A percentile compares a stretch with the other conserved stretches of the same genome.
Conservation (phyloP, 1,140 invertebrate genomes). For the Pogonus chalceus region DNA sequence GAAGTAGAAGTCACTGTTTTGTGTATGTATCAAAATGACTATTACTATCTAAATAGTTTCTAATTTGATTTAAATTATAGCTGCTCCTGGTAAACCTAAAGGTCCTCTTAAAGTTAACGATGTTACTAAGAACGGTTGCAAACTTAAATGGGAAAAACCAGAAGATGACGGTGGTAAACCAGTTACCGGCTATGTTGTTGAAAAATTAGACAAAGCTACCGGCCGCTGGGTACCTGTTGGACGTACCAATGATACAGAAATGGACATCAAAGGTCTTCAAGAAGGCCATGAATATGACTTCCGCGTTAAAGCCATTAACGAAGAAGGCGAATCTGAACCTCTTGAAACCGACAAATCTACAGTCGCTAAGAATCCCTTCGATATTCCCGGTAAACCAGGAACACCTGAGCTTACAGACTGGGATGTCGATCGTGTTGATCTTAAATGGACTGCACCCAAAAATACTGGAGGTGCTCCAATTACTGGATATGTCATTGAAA, state of each 20-base stretch:
- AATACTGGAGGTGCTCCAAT: conserved; percentile 89
- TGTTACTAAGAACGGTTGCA: conserved; percentile 84
- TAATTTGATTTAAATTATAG: conserved; percentile 35
- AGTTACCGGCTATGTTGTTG: conserved; percentile 90
- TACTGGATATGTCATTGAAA: conserved; percentile 92
- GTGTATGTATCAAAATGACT: conserved; percentile 42
- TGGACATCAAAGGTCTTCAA: conserved; percentile 83
- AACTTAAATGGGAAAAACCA: conserved; percentile 93
- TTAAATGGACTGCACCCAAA: conserved; percentile 89
- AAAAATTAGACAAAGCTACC: conserved; percentile 89
- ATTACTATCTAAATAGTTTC: conserved; percentile 6
- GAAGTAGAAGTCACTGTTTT: conserved; percentile 88
- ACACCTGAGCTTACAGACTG: conserved; percentile 84
- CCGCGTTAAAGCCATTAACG: conserved; percentile 94
- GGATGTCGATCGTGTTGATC: conserved; percentile 83
- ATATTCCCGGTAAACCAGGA: conserved; percentile 79
- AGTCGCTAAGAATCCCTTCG: conserved; percentile 90
- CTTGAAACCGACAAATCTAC: conserved; percentile 77
- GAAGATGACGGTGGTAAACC: conserved; percentile 97
- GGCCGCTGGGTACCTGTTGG: conserved; percentile 91
- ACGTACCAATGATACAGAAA: conserved; percentile 73
- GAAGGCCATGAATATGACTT: conserved; percentile 95
- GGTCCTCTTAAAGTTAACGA: conserved; percentile 89
- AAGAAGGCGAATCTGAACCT: conserved; percentile 94
- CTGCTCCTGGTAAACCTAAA: conserved; percentile 70